Evolutionary conservation across 35 echinoderm and acorn worm genomes (phyloP).

Genomic region (Lytechinus variegatus): DNA sequence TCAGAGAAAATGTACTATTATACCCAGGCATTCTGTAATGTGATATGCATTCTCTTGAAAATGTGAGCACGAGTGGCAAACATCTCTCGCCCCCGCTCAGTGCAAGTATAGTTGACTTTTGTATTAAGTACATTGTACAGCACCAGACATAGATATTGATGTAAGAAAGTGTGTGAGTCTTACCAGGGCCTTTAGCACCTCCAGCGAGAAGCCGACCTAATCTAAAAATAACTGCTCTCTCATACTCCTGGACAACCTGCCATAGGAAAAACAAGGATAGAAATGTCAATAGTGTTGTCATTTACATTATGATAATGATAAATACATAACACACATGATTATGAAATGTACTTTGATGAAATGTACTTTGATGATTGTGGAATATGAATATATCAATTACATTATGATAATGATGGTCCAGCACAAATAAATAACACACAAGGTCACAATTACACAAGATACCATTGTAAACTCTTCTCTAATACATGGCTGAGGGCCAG

Average conservation of each 20-base stretch:
- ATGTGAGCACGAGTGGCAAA: neutral
- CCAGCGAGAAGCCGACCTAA: slow-evolving; percentile 81
- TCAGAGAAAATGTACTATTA: neutral
- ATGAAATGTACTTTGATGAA: too few species aligned
- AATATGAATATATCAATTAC: too few species aligned
- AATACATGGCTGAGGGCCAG: too few species aligned
- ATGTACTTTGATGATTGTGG: too few species aligned
- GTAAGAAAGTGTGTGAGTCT: slow-evolving; percentile 78
- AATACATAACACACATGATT: too few species aligned
- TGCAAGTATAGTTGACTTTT: neutral
- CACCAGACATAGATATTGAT: slow-evolving; percentile 63
- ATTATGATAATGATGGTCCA: too few species aligned
- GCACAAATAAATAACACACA: too few species aligned
- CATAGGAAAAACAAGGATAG: neutral
- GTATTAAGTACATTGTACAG: neutral
- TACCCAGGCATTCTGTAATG: neutral
- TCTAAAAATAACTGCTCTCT: slow-evolving; percentile 83
- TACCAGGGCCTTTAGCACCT: slow-evolving; percentile 79
- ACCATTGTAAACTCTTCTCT: too few species aligned
- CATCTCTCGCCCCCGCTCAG: neutral
- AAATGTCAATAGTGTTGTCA: neutral
- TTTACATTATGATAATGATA: neutral
- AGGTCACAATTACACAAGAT: too few species aligned
- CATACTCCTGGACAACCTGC: slow-evolving; percentile 86
- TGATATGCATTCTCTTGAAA: neutral